Conservation (phyloP, 1,140 invertebrate species). For the Anoplolepis gracilipes region DNA sequence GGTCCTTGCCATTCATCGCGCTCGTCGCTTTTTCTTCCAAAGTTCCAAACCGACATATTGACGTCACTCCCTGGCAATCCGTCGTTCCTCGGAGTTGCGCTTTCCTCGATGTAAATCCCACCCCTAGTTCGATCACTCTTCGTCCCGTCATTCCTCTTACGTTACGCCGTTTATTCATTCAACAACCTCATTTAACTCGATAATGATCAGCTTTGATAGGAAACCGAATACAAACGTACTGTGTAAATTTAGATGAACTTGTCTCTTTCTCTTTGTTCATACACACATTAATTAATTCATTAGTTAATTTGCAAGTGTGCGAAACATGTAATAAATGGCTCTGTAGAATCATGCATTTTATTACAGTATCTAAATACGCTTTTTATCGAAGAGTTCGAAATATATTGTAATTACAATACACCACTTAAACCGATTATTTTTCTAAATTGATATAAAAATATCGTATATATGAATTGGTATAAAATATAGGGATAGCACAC, state of each 20-base stretch:
- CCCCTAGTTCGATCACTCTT: not conserved
- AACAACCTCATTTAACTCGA: conserved; percentile 41
- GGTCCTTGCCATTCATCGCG: conserved; percentile 7
- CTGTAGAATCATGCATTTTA: not conserved
- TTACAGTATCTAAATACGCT: not conserved
- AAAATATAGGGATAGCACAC: not conserved
- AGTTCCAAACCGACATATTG: conserved; percentile 60
- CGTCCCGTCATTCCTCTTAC: conserved; percentile 9
- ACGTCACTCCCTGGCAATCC: conserved; percentile 43
- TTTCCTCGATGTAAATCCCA: conserved; percentile 35
- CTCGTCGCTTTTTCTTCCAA: conserved; percentile 37
- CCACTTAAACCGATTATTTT: not conserved
- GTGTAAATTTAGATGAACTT: not conserved
- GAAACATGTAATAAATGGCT: not conserved
- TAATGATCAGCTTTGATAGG: not conserved
- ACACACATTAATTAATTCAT: not conserved
- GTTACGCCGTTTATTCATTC: conserved; percentile 38
- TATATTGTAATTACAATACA: not conserved
- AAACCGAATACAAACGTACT: not conserved
- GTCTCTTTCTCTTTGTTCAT: not conserved
- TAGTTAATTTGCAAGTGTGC: not conserved
- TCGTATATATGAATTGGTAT: not conserved
- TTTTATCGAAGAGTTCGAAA: not conserved
- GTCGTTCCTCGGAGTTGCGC: conserved; percentile 60
- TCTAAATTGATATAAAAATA: not conserved